A percentile compares a stretch with the other conserved stretches of the same genome.
Conservation (phyloP, 2,888 invertebrate species). For the Asteroscopus sphinx region DNA sequence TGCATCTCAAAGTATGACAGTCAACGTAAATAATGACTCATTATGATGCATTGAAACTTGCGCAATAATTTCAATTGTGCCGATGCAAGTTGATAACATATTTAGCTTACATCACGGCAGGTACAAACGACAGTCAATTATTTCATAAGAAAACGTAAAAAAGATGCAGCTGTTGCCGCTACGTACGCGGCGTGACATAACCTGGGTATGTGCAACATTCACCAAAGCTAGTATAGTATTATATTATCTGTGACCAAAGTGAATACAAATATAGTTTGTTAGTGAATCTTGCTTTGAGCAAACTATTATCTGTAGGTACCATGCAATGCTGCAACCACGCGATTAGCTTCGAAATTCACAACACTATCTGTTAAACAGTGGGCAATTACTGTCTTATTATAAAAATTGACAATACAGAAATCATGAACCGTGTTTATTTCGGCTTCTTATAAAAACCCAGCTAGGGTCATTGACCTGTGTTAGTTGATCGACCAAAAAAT, state of each 20-base stretch:
- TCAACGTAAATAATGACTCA: constrained; percentile 19
- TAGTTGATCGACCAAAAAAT: constrained; percentile 34
- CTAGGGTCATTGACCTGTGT: constrained; percentile 26
- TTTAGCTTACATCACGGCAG: constrained; percentile 7
- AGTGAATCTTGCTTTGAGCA: constrained; percentile 2
- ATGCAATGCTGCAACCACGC: constrained; percentile 36
- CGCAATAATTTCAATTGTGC: constrained; percentile 2
- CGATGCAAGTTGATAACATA: background rate
- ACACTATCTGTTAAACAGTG: constrained; percentile 55
- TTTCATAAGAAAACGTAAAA: background rate
- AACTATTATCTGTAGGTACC: constrained; percentile 1
- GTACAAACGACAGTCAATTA: background rate
- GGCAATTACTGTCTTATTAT: constrained; percentile 51
- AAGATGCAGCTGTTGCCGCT: constrained; percentile 1
- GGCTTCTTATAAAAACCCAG: constrained; percentile 28
- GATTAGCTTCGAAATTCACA: constrained; percentile 54
- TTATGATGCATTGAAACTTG: constrained; percentile 15
- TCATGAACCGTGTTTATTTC: constrained; percentile 19
- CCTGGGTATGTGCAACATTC: constrained; percentile 1
- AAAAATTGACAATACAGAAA: constrained; percentile 47
- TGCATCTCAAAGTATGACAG: background rate
- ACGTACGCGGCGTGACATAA: constrained; percentile 1
- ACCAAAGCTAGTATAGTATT: no score
- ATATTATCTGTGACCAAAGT: no score
- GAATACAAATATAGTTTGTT: no score